These are phyloP conservation scores for Saguinus imperator DNA, from an alignment of 2,113 vertebrate genomes.

Conservation along the genomic window DNA sequence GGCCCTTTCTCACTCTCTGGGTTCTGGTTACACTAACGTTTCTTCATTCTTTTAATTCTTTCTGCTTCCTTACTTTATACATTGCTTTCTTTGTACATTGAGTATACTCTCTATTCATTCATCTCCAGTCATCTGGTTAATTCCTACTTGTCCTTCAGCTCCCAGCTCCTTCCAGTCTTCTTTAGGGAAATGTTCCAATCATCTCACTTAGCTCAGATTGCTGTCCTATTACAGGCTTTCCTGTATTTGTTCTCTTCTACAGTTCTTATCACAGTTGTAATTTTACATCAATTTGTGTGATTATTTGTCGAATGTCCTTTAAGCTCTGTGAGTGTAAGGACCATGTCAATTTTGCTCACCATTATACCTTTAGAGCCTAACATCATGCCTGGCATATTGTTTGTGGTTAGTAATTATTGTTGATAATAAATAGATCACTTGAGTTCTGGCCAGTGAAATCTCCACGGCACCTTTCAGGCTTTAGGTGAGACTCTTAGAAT, in stretches of 20 bases:
- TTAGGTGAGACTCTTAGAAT: constrained; percentile 15
- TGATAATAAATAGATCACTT: neutral
- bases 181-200: neutral
- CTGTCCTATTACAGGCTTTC: neutral
- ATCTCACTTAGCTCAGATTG: neutral
- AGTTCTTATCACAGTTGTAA: neutral
- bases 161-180: neutral
- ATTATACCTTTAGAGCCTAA: neutral
- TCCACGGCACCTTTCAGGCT: neutral
- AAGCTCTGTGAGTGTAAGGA: neutral
- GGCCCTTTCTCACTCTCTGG: neutral
- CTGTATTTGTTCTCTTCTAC: neutral
- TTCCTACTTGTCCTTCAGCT: constrained; percentile 12
- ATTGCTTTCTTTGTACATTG: neutral
- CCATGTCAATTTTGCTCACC: neutral
- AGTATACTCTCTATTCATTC: neutral
- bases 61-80: neutral
- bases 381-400: neutral
- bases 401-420: neutral
- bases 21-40: neutral
- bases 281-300: neutral
- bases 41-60: neutral
- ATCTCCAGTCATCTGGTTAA: neutral
- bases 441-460: neutral
- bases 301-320: neutral